A percentile compares a stretch with the other conserved stretches of the same genome.
Conservation (phyloP, 1,140 invertebrate genomes). For the Cotesia glomerata region DNA sequence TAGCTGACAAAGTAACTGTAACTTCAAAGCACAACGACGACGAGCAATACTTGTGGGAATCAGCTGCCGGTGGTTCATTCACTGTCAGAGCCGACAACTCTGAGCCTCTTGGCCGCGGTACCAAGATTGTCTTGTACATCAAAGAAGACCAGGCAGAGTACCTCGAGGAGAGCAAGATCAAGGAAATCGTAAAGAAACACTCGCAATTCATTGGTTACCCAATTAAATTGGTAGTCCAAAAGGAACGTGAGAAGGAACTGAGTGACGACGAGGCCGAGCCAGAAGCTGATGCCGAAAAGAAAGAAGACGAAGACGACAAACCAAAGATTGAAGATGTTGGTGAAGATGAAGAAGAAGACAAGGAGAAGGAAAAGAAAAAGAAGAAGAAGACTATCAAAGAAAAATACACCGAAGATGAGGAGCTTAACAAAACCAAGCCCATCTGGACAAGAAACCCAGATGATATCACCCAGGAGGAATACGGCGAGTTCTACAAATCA, state of each 20-base stretch:
- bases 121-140: constrained; percentile 76
- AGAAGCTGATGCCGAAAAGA: constrained; percentile 67
- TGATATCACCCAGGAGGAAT: constrained; percentile 97
- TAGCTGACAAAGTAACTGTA: constrained; percentile 95
- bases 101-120: constrained; percentile 74
- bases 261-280: constrained; percentile 83
- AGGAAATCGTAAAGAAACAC: constrained; percentile 98
- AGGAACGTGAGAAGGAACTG: constrained; percentile 94
- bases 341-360: constrained; percentile 85
- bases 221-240: constrained; percentile 93
- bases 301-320: constrained; percentile 75
- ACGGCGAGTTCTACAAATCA: constrained; percentile 99
- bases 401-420: constrained; percentile 97
- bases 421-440: constrained; percentile 98
- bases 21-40: constrained; percentile 95
- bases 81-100: constrained; percentile 69
- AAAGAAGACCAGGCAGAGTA: constrained; percentile 85
- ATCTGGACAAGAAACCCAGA: constrained; percentile 98
- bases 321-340: constrained; percentile 92
- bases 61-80: constrained; percentile 82
- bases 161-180: constrained; percentile 90
- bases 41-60: constrained; percentile 83
- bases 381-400: constrained; percentile 97
- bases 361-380: constrained; percentile 89
- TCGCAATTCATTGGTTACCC: constrained; percentile 99